phyloP scores from a whole-genome alignment of 2,113 vertebrate species.

The Phoenicopterus ruber region DNA sequence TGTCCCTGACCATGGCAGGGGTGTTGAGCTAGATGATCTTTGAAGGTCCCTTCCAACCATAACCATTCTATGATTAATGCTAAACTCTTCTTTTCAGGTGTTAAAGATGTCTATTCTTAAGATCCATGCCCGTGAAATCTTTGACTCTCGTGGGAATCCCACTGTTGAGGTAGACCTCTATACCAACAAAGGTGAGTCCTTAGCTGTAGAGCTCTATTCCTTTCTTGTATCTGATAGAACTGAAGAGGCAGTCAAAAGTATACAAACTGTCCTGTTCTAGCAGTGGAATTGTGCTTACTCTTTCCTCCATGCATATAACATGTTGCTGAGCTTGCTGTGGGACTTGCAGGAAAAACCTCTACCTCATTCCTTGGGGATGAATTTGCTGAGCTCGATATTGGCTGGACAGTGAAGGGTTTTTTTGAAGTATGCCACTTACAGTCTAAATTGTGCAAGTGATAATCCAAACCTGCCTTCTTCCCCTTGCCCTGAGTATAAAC shows the following conservation, averaged over 20 bases:
- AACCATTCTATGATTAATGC: not conserved
- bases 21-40: not conserved
- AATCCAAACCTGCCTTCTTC: not conserved
- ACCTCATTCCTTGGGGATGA: not conserved
- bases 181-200: constrained; percentile 86
- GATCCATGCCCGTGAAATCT: constrained; percentile 90
- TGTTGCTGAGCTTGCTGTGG: not conserved
- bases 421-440: not conserved
- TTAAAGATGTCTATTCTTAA: constrained; percentile 90
- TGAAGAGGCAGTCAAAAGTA: not conserved
- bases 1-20: not conserved
- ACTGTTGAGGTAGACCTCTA: constrained; percentile 94
- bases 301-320: not conserved
- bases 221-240: not conserved
- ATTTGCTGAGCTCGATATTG: not conserved
- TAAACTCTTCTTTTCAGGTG: constrained; percentile 53
- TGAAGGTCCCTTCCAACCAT: not conserved
- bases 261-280: not conserved
- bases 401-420: not conserved
- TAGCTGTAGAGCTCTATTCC: not conserved
- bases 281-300: not conserved
- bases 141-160: constrained; percentile 98
- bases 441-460: not conserved
- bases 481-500: not conserved
- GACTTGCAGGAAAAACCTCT: not conserved